Percentiles rank a stretch among this genome's conserved stretches.
phyloP scores from a whole-genome alignment of 2,888 invertebrate species.

The Panopea generosa region DNA sequence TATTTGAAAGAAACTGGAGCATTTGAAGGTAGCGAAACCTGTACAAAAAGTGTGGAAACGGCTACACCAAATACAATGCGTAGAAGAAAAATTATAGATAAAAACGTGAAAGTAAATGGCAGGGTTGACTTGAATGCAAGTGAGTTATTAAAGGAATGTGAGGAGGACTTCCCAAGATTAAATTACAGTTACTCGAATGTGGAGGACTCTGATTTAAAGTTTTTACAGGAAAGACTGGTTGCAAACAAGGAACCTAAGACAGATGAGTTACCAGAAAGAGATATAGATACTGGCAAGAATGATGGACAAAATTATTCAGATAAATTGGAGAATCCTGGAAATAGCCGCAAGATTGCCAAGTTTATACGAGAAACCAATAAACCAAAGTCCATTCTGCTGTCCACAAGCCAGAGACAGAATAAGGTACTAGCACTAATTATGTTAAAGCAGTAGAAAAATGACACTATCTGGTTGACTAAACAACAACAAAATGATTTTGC shows the following conservation, averaged over 20 bases:
- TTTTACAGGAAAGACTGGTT: slow-evolving; percentile 54
- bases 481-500: no score
- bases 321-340: slow-evolving; percentile 73
- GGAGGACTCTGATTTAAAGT: slow-evolving; percentile 66
- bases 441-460: not conserved
- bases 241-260: slow-evolving; percentile 16
- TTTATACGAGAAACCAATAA: slow-evolving; percentile 74
- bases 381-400: slow-evolving; percentile 73
- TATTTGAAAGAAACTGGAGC: slow-evolving; percentile 10
- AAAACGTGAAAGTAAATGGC: slow-evolving; percentile 66
- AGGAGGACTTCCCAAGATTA: slow-evolving; percentile 55
- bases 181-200: slow-evolving; percentile 75
- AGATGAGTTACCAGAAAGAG: slow-evolving; percentile 27
- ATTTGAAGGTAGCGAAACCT: slow-evolving; percentile 4
- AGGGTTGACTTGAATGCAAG: slow-evolving; percentile 57
- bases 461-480: no score
- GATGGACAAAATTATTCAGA: slow-evolving; percentile 49
- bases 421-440: slow-evolving; percentile 51
- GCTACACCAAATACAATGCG: slow-evolving; percentile 64
- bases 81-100: slow-evolving; percentile 69
- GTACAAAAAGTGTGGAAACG: slow-evolving; percentile 8
- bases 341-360: slow-evolving; percentile 72
- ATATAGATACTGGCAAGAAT: slow-evolving; percentile 32
- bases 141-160: slow-evolving; percentile 52
- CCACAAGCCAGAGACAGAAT: slow-evolving; percentile 63